Base-by-base conservation (phyloP, 2,797 vertebrate genomes). In the Pangasius mekongensis region DNA sequence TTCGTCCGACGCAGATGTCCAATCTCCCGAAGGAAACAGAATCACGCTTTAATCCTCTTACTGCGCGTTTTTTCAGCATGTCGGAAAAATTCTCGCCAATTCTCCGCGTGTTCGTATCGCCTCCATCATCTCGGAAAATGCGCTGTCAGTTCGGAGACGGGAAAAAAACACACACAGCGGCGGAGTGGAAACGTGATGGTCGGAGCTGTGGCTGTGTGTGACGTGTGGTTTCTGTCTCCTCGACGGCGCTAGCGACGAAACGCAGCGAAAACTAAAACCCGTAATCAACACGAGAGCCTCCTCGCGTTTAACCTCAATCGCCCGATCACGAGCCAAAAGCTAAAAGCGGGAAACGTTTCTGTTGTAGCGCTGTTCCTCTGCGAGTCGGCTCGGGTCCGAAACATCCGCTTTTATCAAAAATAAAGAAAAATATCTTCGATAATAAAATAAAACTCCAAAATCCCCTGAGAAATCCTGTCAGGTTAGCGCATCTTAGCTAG, bases 51-150 rank as follows among this genome's bases (percentile, higher is more conserved):
- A 86, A 81, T 83, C 80, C 80, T 86, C 78, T 89, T 87, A 87
- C 88, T 90, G 36, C 87, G 84, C 73, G 81, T 77, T 89, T 71
- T 82, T 89, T 85, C 39, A 82, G 39, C 83, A 87, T 84, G 83
- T 83, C 47, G 64, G 89, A 86, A 82, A 88, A 87, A 78, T 80
- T 86, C 80, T 85, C 74, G 30, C 43, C 67, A 86, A 89, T 80
- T 47, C 80, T 69, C 39, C 39, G 66, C 49, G 18, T 54, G 52
- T 81, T 67, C 77, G 24, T 76, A 71, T 89, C 8, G 0, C 30
- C 47, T 74, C 52, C 22, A 73, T 60, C 84, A 30, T 74, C 69
- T 39, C 16, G 67, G 67, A 85, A 85, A 85, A 85, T 74, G 64
- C 16, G 47, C 87, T 74, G 64, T 82, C 66, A 81, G n/a, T 60